Base-by-base conservation (phyloP, 2,113 vertebrate species). In the Antigone vipio region DNA sequence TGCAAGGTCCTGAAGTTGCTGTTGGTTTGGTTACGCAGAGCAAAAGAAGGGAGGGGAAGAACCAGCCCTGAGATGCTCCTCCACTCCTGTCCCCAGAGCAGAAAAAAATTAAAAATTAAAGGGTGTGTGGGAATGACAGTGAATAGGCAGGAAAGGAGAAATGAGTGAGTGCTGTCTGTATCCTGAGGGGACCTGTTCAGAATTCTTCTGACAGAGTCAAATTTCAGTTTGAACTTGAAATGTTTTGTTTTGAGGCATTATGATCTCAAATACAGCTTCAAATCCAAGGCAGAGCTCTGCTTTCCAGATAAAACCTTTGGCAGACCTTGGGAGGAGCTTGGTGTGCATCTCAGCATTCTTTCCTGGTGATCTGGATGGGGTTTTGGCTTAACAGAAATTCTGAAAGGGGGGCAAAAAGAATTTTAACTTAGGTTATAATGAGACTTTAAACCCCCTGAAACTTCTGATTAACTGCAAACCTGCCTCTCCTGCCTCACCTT, bases 301-400 rank as follows among this genome's bases (percentile, higher is more conserved):
- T 73, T 91, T 38, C 40, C 21, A 21, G n/a, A n/a, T 4, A 47
- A 38, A 52, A 52, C 6, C 18, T 50, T 22, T 21, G 47, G 30
- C 23, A 78, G 21, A 40, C 42, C 32, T 42, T 29, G 56, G 38
- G 60, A 75, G 12, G 49, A n/a, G 18, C 38, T 45, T 9, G 17
- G 9, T 78, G 52, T 0, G 0, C 7, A 3, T 15, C 19, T 27
- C 20, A 6, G 18, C 2, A 7, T 24, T 49, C 67, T 30, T 55
- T 44, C 71, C 49, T 26, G 59, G 21, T 20, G 35, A 9, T 23
- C 13, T 45, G 26, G 34, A 5, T 5, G 9, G 52, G 13, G 1
- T 88, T 95, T 63, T 56, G 53, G 44, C 8, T 52, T 1, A 35
- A 35, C 5, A 66, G 59, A 53, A 50, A 12, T 56, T 50, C 69